Evolutionary conservation across 2,113 vertebrate genomes (phyloP).

Genomic region (Salvelinus namaycush): DNA sequence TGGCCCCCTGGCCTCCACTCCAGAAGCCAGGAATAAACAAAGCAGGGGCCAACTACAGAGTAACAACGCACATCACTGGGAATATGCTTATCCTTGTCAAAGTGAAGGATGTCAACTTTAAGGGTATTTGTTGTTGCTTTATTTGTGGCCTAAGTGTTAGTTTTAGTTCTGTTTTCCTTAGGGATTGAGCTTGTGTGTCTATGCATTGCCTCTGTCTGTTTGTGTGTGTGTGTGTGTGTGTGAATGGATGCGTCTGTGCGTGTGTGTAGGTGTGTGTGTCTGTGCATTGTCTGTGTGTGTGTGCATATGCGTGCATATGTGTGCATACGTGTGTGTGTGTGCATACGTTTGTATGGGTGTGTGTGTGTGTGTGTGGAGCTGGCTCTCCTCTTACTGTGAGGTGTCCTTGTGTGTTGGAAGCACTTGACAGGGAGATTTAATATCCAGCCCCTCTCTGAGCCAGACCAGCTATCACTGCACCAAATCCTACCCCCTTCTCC

Average conservation of each 20-base stretch:
- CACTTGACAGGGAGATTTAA: conserved; percentile 90
- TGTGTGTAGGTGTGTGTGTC: background rate
- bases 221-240: too few relatives aligned
- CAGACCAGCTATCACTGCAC: conserved; percentile 84
- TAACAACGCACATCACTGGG: conserved; percentile 19
- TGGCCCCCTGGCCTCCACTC: conserved; percentile 60
- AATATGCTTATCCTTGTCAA: conserved; percentile 27
- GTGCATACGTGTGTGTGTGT: too few relatives aligned
- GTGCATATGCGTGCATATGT: too few relatives aligned
- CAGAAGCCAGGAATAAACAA: conserved; percentile 34
- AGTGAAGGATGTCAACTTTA: conserved; percentile 26
- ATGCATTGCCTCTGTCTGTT: too few relatives aligned
- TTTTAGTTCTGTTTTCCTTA: conserved; percentile 5
- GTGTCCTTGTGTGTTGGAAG: conserved; percentile 84
- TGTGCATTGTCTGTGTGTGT: too few relatives aligned
- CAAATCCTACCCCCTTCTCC: conserved; percentile 54
- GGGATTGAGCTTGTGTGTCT: background rate
- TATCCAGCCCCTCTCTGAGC: conserved; percentile 80
- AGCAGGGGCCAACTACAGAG: conserved; percentile 46
- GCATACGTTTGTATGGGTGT: too few relatives aligned
- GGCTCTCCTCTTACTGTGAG: conserved; percentile 65
- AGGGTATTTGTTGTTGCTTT: background rate
- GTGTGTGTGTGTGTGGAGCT: conserved; percentile 20
- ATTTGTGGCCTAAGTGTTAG: background rate
- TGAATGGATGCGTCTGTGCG: background rate